These are phyloP conservation scores for Apodemia duryi DNA, from an alignment of 2,888 invertebrate genomes.

Conservation along the genomic window DNA sequence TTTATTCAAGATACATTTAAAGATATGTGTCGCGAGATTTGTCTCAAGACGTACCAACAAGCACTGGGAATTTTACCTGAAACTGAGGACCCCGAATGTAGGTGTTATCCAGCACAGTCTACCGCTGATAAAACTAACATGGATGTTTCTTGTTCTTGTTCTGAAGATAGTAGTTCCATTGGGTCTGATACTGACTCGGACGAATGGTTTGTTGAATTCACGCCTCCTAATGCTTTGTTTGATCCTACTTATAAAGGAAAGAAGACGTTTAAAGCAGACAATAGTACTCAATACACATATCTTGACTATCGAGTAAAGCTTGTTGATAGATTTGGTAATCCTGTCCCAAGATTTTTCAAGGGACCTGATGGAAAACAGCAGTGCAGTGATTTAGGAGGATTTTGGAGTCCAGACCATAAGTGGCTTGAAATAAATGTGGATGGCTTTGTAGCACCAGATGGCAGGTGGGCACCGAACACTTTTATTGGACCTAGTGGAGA, in stretches of 20 bases:
- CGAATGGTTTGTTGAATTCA: slow-evolving; percentile 71
- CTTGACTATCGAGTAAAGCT: slow-evolving; percentile 64
- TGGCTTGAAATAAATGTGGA: slow-evolving; percentile 67
- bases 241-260: slow-evolving; percentile 52
- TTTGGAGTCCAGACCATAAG: slow-evolving; percentile 58
- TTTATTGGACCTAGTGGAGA: slow-evolving; percentile 62
- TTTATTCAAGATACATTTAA: no score
- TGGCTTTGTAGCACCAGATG: slow-evolving; percentile 61
- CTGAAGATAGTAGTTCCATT: slow-evolving; percentile 47
- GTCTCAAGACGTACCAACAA: slow-evolving; percentile 67
- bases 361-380: slow-evolving; percentile 63
- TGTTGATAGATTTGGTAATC: slow-evolving; percentile 57
- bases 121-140: slow-evolving; percentile 44
- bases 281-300: slow-evolving; percentile 55
- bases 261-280: slow-evolving; percentile 47
- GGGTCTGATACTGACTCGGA: slow-evolving; percentile 64
- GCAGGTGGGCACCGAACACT: slow-evolving; percentile 56
- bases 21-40: slow-evolving; percentile 67
- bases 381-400: slow-evolving; percentile 71
- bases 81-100: slow-evolving; percentile 56
- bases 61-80: slow-evolving; percentile 60
- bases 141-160: slow-evolving; percentile 63
- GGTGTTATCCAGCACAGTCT: slow-evolving; percentile 54
- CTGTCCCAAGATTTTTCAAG: slow-evolving; percentile 62
- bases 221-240: slow-evolving; percentile 62